Base-by-base conservation (phyloP, 2,797 vertebrate species). In the Oophaga sylvatica region DNA sequence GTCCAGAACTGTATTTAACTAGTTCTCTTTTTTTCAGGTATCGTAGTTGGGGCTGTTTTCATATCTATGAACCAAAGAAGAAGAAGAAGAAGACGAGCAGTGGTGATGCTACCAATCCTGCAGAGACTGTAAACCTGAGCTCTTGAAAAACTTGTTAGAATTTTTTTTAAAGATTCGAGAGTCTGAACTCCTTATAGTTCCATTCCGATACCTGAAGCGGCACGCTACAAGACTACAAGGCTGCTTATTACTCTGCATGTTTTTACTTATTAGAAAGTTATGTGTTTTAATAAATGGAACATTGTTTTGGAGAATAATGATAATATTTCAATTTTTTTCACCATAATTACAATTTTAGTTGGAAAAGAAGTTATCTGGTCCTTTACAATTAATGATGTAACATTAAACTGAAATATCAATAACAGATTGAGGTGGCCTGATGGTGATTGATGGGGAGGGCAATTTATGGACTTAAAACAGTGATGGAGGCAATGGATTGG, bases 21-120 rank as follows among this genome's bases (percentile, higher is more conserved):
- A 5, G 3, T 77, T 77, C 22, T 90, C n/a, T 94, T 92, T 75
- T 91, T 92, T 92, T 80, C 91, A 96, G 95, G 93, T 92, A 20
- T 80, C n/a, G 92, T 95, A 89, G 0, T 96, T 91, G 90, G 90
- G 0, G 89, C 80, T 22, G 93, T 87, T 12, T 95, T 95, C 90
- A 45, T 80, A 0, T 92, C 89, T 73, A 91, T 94, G 15, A 93
- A 90, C 86, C 0, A 77, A 11, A 94, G 70, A 0, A 77, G 11
- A 94, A 94, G 70, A 88, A 93, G 75, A 90, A 92, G 81, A 88
- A 93, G 0, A 73, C 87, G 84, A 0, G 86, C 10, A 67, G 3
- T 15, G 59, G 87, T 78, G 91, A 89, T 82, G 90, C 84, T 20
- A 84, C 35, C 65, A 86, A 86, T 29, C 79, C 63, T 0, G 53